Evolutionary conservation across 2,113 vertebrate genomes (phyloP), one percentile per base, ranked within the genome.

Genomic region (Ageneiosus marmoratus): DNA sequence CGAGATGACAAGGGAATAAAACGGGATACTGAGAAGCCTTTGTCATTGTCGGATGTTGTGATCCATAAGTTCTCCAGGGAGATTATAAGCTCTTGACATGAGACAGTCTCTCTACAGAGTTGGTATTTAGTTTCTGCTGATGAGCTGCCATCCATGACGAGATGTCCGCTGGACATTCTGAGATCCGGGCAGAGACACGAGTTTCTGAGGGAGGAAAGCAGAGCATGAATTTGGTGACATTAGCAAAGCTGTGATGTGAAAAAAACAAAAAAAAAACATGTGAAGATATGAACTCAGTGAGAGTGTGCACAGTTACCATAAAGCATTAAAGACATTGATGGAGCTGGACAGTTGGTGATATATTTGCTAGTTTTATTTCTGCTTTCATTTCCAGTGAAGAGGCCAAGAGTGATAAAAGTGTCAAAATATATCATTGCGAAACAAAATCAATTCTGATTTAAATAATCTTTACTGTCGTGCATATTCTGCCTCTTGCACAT

Each of bases 281-380:
- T 29, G 62, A 34, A 22, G 37, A 13, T 72, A 48, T 72, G 41
- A 22, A 27, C 24, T 72, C 12, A 0, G 7, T 72, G 69, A 12
- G 9, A 24, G 20, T 0, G 5, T 48, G 3, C 46, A 27, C 12
- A 48, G 16, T 74, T 16, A 29, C n/a, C n/a, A 50, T 50, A 73
- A 50, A 16, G n/a, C n/a, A 1, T 73, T 74, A 51, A 29, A 29
- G 46, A 11, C 24, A 48, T 2, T 20, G 15, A 51, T 29, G 4
- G 9, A 48, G 48, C 24, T 1, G 29, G n/a, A 3, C 13, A 48
- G 69, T 73, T 27, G 12, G 13, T 15, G 44, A 48, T 72, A 3
- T n/a, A 72, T 22, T 46, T 72, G 41, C 69, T 46, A n/a, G 37
- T 72, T 72, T 70, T 41, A 37, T 16, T 67, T 67, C 32, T 60